Evolutionary conservation across 2,888 invertebrate genomes (phyloP).

Genomic region (Archips xylosteana): DNA sequence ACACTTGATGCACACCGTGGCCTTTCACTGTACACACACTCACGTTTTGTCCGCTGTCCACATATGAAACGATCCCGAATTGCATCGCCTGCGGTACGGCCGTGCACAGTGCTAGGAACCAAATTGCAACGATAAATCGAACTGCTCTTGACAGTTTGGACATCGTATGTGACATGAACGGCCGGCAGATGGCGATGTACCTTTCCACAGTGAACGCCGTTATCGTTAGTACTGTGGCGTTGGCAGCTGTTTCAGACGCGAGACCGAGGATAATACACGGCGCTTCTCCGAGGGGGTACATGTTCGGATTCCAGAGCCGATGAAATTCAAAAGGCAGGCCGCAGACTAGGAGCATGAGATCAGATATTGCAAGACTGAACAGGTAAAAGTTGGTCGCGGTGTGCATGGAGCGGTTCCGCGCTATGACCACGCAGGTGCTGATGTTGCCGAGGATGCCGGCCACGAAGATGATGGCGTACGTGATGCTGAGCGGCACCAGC

Average conservation of each 20-base stretch:
- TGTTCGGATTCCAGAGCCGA: constrained; percentile 89
- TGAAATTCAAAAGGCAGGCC: constrained; percentile 94
- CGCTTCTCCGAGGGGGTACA: constrained; percentile 91
- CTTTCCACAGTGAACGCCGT: constrained; percentile 96
- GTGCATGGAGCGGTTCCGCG: constrained; percentile 92
- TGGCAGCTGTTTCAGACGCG: constrained; percentile 94
- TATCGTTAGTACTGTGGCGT: constrained; percentile 94
- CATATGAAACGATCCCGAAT: constrained; percentile 88
- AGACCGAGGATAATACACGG: constrained; percentile 91
- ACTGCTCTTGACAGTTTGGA: constrained; percentile 93
- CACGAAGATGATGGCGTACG: constrained; percentile 89
- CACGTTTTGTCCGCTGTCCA: constrained; percentile 77
- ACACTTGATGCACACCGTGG: constrained; percentile 88
- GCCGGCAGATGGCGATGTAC: constrained; percentile 95
- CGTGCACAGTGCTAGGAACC: constrained; percentile 90
- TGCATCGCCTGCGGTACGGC: constrained; percentile 93
- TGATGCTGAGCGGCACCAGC: constrained; percentile 88
- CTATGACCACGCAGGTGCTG: constrained; percentile 92
- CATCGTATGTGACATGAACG: constrained; percentile 93
- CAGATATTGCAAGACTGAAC: constrained; percentile 92
- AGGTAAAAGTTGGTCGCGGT: constrained; percentile 94
- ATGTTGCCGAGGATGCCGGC: constrained; percentile 92
- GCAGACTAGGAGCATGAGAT: constrained; percentile 89
- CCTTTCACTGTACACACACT: constrained; percentile 86
- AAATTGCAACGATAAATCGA: constrained; percentile 90